Base-by-base conservation (phyloP, 2,113 vertebrate species). In the Trogon surrucura region DNA sequence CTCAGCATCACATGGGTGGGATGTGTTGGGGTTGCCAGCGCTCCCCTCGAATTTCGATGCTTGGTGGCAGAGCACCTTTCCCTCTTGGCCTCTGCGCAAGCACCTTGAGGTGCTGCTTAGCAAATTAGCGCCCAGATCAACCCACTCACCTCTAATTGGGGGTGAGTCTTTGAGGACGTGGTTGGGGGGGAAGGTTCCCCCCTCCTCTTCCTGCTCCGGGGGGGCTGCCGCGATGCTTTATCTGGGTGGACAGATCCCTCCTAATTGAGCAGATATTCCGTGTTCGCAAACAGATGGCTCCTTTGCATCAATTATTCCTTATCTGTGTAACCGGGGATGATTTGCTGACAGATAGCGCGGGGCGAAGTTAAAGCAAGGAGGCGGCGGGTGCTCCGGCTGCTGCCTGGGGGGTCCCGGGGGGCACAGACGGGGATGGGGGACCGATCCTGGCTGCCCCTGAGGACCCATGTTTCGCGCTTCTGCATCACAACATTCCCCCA, bases 281-380 rank as follows among this genome's bases (percentile, higher is more conserved):
- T 94, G 96, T 97, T 97, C 96, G 30, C 96, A 98, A 97, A 97
- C 97, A 98, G 98, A 98, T 98, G 98, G 97, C 93, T 97, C 90
- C 98, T 98, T 98, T 98, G 98, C 98, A 98, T 98, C 98, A 98
- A 98, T 99, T 98, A 98, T 98, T 97, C 97, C 97, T 97, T 97
- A 98, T 97, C 97, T 97, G 96, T 96, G 97, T 96, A 97, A 96
- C 92, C 73, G 80, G 97, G 96, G 94, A 97, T 97, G 96, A 97
- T 97, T 97, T 97, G 95, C 96, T 98, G 97, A 98, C 98, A 97
- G 98, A 97, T 97, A 94, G 94, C 32, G 41, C 61, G 0, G 91
- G 88, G 80, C 72, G 91, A 94, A 81, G 74, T 73, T 73, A 73
- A 96, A 95, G 74, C 89, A 48, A 58, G 91, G 93, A 88, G 89